Base-by-base conservation (phyloP, 1,140 invertebrate genomes). In the Gonatopus flavifemur region DNA sequence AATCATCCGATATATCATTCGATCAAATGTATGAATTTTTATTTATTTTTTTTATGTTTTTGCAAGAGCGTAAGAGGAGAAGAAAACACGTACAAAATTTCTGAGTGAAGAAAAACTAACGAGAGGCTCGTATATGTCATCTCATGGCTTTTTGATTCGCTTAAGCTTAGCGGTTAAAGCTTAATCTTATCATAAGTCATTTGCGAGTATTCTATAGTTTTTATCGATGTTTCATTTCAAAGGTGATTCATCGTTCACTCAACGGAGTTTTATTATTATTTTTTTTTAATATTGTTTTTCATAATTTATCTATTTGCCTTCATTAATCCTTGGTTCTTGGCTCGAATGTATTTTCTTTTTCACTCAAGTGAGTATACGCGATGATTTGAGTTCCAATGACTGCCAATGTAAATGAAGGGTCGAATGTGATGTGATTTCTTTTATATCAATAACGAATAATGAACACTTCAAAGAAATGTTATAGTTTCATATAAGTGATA, bases 401-500 rank as follows among this genome's bases (percentile, higher is more conserved):
- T 53, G 63, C 57, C 52, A 61, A 48, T 33, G 45, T 51, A 53
- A 40, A 64, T 59, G 66, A 59, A 70, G 70, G 70, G 70, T 74
- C 67, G 64, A 71, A 76, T 76, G 71, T 75, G 70, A 76, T 77
- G 74, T 77, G 73, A 77, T 77, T 77, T 77, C 66, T 77, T 77
- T 76, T 77, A 76, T 76, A 76, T 76, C 67, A 67, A n/a, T 77
- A 77, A 73, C 69, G 65, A 72, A 71, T 72, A 69, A 76, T 71
- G 69, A 77, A 76, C 69, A 75, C 69, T 70, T n/a, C 62, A 76
- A 77, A 77, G 66, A 76, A 76, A 77, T 77, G 73, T 77, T 77
- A 76, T 78, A 76, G 73, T 78, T 78, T 78, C 73, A 66, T 78
- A 77, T 76, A 78, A 78, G 73, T 73, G 70, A 78, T 78, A 77